Evolutionary conservation across 2,888 invertebrate species (phyloP).

Genomic region (Nomada ferruginata): DNA sequence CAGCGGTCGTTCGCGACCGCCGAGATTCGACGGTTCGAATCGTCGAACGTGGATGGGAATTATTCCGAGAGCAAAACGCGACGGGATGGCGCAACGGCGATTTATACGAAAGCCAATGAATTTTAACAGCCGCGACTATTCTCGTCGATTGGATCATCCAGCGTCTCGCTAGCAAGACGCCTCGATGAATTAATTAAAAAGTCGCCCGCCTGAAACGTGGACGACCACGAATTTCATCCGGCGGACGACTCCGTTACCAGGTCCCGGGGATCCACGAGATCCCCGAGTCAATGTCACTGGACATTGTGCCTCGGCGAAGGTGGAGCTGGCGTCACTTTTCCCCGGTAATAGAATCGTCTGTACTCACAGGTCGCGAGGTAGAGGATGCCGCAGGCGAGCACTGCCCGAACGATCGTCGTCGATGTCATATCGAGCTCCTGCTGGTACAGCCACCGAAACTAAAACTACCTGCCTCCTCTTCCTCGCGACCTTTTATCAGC

Average conservation of each 20-base stretch:
- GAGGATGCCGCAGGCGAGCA: constrained; percentile 68
- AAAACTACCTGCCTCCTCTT: constrained; percentile 70
- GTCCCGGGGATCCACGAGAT: too few relatives aligned
- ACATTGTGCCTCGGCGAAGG: background rate
- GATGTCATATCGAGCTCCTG: constrained; percentile 68
- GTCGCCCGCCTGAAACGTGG: too few relatives aligned
- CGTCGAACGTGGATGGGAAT: background rate
- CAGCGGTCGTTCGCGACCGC: background rate
- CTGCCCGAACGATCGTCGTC: constrained; percentile 58
- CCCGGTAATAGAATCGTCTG: too few relatives aligned
- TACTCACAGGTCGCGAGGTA: constrained; percentile 70
- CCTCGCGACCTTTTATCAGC: constrained; percentile 69
- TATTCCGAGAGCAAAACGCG: background rate
- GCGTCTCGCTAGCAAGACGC: too few relatives aligned
- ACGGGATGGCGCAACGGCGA: constrained; percentile 16
- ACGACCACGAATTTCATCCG: too few relatives aligned
- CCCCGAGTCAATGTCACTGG: background rate
- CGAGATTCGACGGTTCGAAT: background rate
- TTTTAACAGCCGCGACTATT: constrained; percentile 42
- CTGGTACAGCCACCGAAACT: constrained; percentile 67
- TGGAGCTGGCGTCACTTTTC: background rate
- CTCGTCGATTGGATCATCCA: constrained; percentile 25
- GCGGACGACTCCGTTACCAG: too few relatives aligned
- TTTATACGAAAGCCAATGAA: constrained; percentile 18
- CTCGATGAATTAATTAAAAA: too few relatives aligned